These are phyloP conservation scores for Amblyraja radiata DNA, from an alignment of 2,797 vertebrate genomes.

Conservation along the genomic window DNA sequence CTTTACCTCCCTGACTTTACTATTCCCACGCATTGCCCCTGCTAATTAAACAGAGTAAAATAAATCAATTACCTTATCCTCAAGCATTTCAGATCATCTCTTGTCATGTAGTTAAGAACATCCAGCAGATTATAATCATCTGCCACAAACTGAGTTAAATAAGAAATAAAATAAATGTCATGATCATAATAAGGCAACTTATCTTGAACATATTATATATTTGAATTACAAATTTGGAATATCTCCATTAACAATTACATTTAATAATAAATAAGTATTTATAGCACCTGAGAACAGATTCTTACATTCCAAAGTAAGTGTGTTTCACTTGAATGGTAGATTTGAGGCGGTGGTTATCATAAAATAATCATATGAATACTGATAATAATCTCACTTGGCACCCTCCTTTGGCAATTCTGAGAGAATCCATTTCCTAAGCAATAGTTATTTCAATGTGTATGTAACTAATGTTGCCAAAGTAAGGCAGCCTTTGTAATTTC, in stretches of 20 bases:
- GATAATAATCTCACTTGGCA: background rate
- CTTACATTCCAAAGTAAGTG: background rate
- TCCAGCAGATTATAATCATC: conserved; percentile 85
- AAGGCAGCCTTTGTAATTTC: background rate
- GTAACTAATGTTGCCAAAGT: background rate
- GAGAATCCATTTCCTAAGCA: background rate
- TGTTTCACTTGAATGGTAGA: background rate
- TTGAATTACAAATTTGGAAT: background rate
- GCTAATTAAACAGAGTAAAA: conserved; percentile 32
- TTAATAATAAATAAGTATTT: background rate
- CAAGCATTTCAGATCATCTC: conserved; percentile 89
- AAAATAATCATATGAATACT: no score
- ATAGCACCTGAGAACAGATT: background rate
- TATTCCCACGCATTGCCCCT: background rate
- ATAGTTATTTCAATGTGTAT: no score
- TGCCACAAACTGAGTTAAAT: conserved; percentile 65
- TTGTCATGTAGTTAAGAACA: conserved; percentile 78
- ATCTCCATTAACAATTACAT: background rate
- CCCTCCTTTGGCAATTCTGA: background rate
- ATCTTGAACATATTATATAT: background rate
- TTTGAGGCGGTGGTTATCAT: background rate
- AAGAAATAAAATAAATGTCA: background rate
- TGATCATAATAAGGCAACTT: background rate
- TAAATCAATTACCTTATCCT: conserved; percentile 70
- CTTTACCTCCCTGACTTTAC: background rate